Evolutionary conservation across 2,888 invertebrate genomes (phyloP), one percentile per base, ranked within the genome.

Genomic region (Heteropelma amictum): DNA sequence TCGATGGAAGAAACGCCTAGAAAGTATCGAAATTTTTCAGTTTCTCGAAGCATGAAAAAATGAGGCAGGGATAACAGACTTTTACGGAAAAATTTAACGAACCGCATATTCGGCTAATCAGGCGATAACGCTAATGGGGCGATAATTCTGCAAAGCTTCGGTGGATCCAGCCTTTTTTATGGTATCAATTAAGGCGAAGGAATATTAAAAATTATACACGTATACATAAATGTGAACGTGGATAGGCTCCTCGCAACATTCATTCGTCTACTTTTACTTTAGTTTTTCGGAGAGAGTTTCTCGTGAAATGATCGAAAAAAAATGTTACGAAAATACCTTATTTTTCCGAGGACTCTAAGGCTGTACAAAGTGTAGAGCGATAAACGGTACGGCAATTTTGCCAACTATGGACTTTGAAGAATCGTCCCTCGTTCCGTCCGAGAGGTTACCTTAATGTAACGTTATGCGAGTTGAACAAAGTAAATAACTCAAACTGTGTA

Each of bases 171-270:
- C n/a, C n/a, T 19, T 58, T 45, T 28, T 80, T 83, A 83, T 85
- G 82, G 81, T 84, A 86, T 86, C 86, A 83, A 88, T 88, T 86
- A 86, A 35, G 83, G 83, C 84, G 82, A 88, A 74, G 82, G 85
- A 77, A 72, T 79, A 83, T 81, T 88, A 85, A 87, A 86, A 49
- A 49, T 51, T 33, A 42, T 14, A n/a, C 17, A 21, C 14, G 21
- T 33, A 38, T 63, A 12, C 38, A 38, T n/a, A 38, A 38, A 14
- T n/a, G n/a, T n/a, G n/a, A n/a, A n/a, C n/a, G n/a, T n/a, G n/a
- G n/a, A n/a, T n/a, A n/a, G n/a, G n/a, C n/a, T n/a, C n/a, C n/a
- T n/a, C n/a, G n/a, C n/a, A n/a, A n/a, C n/a, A n/a, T n/a, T n/a
- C n/a, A n/a, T n/a, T n/a, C n/a, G n/a, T n/a, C n/a, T n/a, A n/a